These are phyloP conservation scores for Parapristionchus giblindavisi DNA, from an alignment of 2,888 invertebrate genomes.

Conservation along the genomic window DNA sequence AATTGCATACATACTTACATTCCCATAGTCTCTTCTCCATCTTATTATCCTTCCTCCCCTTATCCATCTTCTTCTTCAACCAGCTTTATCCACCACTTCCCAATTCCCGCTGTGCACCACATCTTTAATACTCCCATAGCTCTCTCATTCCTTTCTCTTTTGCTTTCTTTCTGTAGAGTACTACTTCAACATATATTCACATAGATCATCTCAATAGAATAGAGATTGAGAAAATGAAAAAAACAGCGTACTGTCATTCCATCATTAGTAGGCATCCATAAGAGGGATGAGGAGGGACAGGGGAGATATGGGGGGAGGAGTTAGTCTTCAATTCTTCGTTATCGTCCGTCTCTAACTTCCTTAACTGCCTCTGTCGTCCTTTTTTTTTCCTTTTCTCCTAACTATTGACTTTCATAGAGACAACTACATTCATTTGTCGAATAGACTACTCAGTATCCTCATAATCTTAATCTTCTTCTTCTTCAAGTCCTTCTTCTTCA, in stretches of 20 bases:
- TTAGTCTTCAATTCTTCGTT: no score
- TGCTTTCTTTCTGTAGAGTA: no score
- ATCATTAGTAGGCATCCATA: no score
- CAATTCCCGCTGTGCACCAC: not conserved
- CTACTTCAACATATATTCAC: no score
- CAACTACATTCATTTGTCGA: not conserved
- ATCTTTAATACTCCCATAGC: not conserved
- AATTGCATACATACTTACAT: no score
- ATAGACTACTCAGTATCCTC: not conserved
- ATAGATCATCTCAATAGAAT: no score
- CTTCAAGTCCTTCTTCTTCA: conserved; percentile 2
- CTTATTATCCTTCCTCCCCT: conserved; percentile 1
- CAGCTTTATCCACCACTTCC: not conserved
- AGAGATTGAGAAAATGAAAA: no score
- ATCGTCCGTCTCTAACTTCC: not conserved
- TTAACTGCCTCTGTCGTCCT: not conserved
- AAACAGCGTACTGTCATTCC: no score
- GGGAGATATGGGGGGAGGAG: no score
- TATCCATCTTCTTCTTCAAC: not conserved
- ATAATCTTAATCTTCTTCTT: not conserved
- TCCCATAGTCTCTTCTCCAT: not conserved
- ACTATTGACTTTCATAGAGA: not conserved
- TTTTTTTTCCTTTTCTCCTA: not conserved
- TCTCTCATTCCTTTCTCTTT: not conserved
- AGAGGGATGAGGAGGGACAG: no score